These are phyloP conservation scores for Cathartes aura DNA, from an alignment of 2,113 vertebrate genomes.

Conservation along the genomic window DNA sequence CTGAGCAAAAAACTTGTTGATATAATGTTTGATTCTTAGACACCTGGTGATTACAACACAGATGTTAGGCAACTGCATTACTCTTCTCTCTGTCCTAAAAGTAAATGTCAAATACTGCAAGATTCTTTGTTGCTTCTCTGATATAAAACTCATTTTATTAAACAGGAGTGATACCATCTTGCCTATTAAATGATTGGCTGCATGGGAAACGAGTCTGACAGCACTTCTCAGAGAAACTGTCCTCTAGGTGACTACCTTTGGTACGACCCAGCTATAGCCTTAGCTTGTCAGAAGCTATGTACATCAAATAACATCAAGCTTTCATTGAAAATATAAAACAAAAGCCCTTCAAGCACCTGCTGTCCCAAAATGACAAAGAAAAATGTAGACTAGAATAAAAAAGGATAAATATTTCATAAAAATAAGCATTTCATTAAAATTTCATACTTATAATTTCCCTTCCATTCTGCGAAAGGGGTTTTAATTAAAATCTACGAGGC, in stretches of 20 bases:
- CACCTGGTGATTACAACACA: background rate
- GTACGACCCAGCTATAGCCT: background rate
- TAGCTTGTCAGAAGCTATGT: constrained; percentile 42
- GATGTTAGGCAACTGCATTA: background rate
- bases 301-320: constrained; percentile 31
- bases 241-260: constrained; percentile 51
- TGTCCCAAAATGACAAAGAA: constrained; percentile 29
- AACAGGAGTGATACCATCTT: constrained; percentile 12
- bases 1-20: background rate
- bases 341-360: constrained; percentile 24
- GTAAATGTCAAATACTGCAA: constrained; percentile 3
- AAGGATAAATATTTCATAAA: constrained; percentile 54
- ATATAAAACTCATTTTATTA: background rate
- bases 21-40: background rate
- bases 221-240: background rate
- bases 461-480: background rate
- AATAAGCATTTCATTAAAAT: constrained; percentile 60
- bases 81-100: background rate
- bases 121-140: background rate
- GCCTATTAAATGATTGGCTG: background rate
- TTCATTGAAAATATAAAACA: constrained; percentile 18
- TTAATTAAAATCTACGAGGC: constrained; percentile 46
- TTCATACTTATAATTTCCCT: constrained; percentile 21
- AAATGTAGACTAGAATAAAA: constrained; percentile 1
- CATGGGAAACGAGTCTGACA: background rate